Evolutionary conservation across 2,888 invertebrate genomes (phyloP), one percentile per base, ranked within the genome.

Genomic region (Hesperia comma): DNA sequence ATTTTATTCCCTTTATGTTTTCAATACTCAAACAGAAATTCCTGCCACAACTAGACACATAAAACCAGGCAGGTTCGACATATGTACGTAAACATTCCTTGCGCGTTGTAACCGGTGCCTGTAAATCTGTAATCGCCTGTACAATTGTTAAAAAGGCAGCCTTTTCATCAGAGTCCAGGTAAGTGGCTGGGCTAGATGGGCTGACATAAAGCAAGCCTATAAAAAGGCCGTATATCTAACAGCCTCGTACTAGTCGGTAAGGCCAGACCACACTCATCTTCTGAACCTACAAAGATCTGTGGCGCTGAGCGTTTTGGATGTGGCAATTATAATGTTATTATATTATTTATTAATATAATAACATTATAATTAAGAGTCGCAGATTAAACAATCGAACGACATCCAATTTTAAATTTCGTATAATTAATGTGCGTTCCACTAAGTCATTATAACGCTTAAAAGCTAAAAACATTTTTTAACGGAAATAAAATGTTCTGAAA

Each of bases 191-290:
- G 46, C 63, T 63, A 63, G 63, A 63, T 56, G 56, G 63, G 6
- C 37, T 56, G 56, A 63, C 63, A 37, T 55, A 56, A 62, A 56
- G 63, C 63, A 49, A 37, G 46, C 56, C 62, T 62, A 56, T 63
- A 63, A 63, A 63, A 63, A 56, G 63, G 46, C 55, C 43, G 46
- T 63, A 63, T 63, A 56, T 63, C 63, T 63, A 63, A 63, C 55
- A 56, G 56, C 55, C 37, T 46, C 55, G 49, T 19, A 55, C 55
- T 54, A 15, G 46, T 15, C 54, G 26, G 55, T 68, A 49, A 51
- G 15, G 37, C 37, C 57, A 54, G 63, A 62, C 62, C 67, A 69
- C 67, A 63, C 54, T 54, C 61, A 12, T 5, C 2, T 14, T 21
- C 5, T 33, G 56, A 15, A 63, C 19, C 37, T 49, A 55, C 60